Conservation (phyloP, 2,888 invertebrate species). For the Carcina quercana region DNA sequence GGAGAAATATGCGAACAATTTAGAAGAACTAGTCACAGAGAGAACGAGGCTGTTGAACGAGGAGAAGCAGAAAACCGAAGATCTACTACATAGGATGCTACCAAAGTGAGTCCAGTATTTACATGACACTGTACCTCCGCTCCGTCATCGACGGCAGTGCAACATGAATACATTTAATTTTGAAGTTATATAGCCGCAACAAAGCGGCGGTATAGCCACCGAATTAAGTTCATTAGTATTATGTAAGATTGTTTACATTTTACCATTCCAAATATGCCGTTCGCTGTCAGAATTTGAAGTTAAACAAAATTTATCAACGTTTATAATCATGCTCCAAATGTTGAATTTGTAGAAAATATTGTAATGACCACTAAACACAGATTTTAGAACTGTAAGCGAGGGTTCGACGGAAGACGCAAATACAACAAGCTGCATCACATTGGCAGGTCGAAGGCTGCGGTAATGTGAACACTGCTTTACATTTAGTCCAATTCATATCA, state of each 20-base stretch:
- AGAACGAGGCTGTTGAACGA: slow-evolving; percentile 91
- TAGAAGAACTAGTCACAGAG: slow-evolving; percentile 95
- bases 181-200: too few relatives aligned
- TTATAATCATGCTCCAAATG: too few relatives aligned
- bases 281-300: slow-evolving; percentile 9
- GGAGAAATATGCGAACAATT: slow-evolving; percentile 96
- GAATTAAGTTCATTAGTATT: too few relatives aligned
- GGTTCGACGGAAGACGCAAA: slow-evolving; percentile 70
- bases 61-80: slow-evolving; percentile 94
- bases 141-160: slow-evolving; percentile 14
- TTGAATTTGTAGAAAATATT: too few relatives aligned
- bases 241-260: too few relatives aligned
- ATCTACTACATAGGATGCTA: slow-evolving; percentile 94
- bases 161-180: slow-evolving; percentile 27
- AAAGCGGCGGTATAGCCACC: too few relatives aligned
- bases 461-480: slow-evolving; percentile 62
- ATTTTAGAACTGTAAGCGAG: too few relatives aligned
- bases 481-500: slow-evolving; percentile 49
- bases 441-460: slow-evolving; percentile 41
- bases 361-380: too few relatives aligned
- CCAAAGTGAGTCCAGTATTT: slow-evolving; percentile 79
- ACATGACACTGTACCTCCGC: not conserved
- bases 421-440: slow-evolving; percentile 66
- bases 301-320: not conserved
- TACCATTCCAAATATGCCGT: too few relatives aligned